Evolutionary conservation across 2,113 vertebrate species (phyloP), one percentile per base, ranked within the genome.

Genomic region (Porphyrio hochstetteri): DNA sequence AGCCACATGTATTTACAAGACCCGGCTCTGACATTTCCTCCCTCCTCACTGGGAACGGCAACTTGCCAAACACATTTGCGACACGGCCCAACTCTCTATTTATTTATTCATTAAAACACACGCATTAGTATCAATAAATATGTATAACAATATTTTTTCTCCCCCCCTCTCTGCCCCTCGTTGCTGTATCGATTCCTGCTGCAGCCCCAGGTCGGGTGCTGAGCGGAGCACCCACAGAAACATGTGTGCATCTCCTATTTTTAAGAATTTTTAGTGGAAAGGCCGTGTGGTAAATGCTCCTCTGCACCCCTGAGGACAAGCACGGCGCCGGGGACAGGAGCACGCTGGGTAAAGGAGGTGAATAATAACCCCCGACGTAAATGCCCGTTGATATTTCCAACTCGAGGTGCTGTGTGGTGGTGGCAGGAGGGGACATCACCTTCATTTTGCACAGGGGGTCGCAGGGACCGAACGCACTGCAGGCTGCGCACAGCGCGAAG

Each of bases 1-100:
- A 98, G 98, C 93, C 98, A 97, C 98, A 96, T 97, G 98, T 97
- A 99, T 98, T 98, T 98, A 99, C 98, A 96, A 98, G 98, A 97
- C 97, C 98, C 98, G 95, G 94, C 33, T 97, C 98, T 97, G 98
- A 98, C 98, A 98, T 97, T 97, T 97, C 96, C 97, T 96, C 97
- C 97, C 97, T 97, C 97, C 65, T 86, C 94, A 17, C 97, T 94
- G 96, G 93, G 46, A 87, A 94, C 93, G 28, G 97, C 97, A 84
- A 93, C 93, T 97, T 94, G 97, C 97, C 97, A 95, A 93, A 88
- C 92, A 88, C 97, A 72, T 96, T 90, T 91, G 94, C 93, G 81
- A 96, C 97, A 91, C 94, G 90, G 96, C 78, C 95, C 96, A 74
- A 68, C 70, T 68, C 94, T 57, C 82, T 35, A 93, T 96, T 97